These are phyloP conservation scores for Agrypnia vestita DNA, from an alignment of 1,140 invertebrate species.

Conservation along the genomic window DNA sequence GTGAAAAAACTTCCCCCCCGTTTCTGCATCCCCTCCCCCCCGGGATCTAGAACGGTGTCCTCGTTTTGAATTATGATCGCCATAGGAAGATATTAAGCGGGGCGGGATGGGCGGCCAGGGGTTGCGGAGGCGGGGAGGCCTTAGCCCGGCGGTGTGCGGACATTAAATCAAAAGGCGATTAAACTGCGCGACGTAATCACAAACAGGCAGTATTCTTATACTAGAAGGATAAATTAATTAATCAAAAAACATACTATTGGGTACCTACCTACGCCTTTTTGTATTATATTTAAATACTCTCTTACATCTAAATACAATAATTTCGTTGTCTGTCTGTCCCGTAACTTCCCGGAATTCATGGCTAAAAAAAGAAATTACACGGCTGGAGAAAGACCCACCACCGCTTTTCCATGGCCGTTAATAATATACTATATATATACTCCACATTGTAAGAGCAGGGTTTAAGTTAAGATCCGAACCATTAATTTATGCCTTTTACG, in stretches of 20 bases:
- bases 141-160: slow-evolving; percentile 50
- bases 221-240: slow-evolving; percentile 9
- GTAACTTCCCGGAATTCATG: too few species aligned
- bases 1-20: slow-evolving; percentile 56
- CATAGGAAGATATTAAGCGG: slow-evolving; percentile 61
- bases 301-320: too few species aligned
- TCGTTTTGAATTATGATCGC: slow-evolving; percentile 61
- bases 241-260: neutral
- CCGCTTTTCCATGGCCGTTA: too few species aligned
- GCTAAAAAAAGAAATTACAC: too few species aligned
- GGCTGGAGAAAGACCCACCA: too few species aligned
- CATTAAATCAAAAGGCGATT: slow-evolving; percentile 55
- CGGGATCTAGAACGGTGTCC: slow-evolving; percentile 41
- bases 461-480: too few species aligned
- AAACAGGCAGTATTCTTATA: slow-evolving; percentile 45
- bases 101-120: slow-evolving; percentile 6
- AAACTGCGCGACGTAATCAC: slow-evolving; percentile 46
- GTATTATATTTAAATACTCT: too few species aligned
- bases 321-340: too few species aligned
- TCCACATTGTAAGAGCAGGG: too few species aligned
- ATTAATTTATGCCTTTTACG: too few species aligned
- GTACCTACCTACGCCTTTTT: too few species aligned
- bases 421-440: too few species aligned
- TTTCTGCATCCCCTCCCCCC: slow-evolving; percentile 20
- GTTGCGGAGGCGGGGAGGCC: neutral